Conservation (phyloP, 2,797 vertebrate genomes). For the Gymnocypris eckloni region DNA sequence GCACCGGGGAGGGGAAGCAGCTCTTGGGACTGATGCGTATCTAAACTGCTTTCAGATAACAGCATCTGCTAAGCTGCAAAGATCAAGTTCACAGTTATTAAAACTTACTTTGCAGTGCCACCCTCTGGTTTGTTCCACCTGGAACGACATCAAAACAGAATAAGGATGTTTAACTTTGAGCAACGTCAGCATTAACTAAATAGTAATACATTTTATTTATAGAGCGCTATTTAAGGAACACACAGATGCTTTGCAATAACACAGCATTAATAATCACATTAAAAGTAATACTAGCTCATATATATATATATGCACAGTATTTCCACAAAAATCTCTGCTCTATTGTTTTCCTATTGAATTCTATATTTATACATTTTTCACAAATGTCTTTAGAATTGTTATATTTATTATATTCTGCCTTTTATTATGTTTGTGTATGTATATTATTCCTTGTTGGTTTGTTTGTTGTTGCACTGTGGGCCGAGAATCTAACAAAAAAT, state of each 20-base stretch:
- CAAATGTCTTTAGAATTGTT: not conserved
- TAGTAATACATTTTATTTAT: not conserved
- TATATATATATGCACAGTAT: too few relatives aligned
- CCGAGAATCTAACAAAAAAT: too few relatives aligned
- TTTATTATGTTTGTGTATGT: not conserved
- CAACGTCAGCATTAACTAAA: not conserved
- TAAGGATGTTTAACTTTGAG: not conserved
- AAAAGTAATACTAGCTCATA: not conserved
- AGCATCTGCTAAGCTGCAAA: not conserved
- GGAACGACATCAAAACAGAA: slow-evolving; percentile 52
- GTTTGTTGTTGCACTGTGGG: too few relatives aligned
- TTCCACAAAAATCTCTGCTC: not conserved
- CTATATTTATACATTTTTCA: not conserved
- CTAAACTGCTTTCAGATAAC: slow-evolving; percentile 19
- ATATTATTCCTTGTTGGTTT: not conserved
- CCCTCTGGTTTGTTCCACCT: slow-evolving; percentile 96
- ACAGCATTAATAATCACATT: not conserved
- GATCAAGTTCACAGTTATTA: not conserved
- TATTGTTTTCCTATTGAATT: not conserved
- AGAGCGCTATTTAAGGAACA: not conserved
- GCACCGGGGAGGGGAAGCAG: not conserved
- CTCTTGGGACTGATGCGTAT: slow-evolving; percentile 2
- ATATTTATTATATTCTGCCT: not conserved
- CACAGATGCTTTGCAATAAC: not conserved
- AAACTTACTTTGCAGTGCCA: slow-evolving; percentile 89